Base-by-base conservation (phyloP, 2,888 invertebrate species). In the Morpho deidamia region DNA sequence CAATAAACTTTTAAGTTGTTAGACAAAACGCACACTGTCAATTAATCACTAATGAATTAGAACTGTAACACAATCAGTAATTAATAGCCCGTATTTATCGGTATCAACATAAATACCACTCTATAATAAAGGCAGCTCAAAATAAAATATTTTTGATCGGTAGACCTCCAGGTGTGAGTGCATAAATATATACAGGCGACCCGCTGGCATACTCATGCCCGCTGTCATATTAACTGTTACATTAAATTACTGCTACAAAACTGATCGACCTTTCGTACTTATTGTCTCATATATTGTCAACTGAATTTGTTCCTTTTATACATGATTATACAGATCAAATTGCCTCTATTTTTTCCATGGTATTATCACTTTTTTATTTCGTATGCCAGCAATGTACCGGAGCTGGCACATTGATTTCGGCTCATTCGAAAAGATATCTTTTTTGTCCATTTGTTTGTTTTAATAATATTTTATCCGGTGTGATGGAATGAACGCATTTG, bases 191-290 rank as follows among this genome's bases (percentile, higher is more conserved):
- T 77, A 75, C 76, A 71, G 85, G 71, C 85, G 78, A 86, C 88
- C 88, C 87, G 88, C 88, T 88, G 88, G 85, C 82, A 78, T 69
- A 78, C 84, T 84, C 88, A 84, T 80, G 85, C 83, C 77, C 69
- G 85, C 89, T 89, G 89, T 89, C 89, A 88, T 87, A 89, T 88
- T 88, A 89, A 87, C 88, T 89, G 87, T 87, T 85, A 88, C 88
- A 85, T 89, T 89, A 89, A 89, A 89, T 89, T 89, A 89, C 87
- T 76, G 76, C 81, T 79, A 74, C 79, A 67, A 73, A 85, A 81
- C 78, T 71, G 77, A 78, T 78, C 80, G 73, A 81, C 72, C 75
- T 76, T 73, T 76, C 74, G 66, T 72, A 76, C 81, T 77, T 83
- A 85, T 79, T 80, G 78, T 74, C 77, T 71, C 59, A 55, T 51